Evolutionary conservation across 2,888 invertebrate species (phyloP).

Genomic region (Amiota communis): DNA sequence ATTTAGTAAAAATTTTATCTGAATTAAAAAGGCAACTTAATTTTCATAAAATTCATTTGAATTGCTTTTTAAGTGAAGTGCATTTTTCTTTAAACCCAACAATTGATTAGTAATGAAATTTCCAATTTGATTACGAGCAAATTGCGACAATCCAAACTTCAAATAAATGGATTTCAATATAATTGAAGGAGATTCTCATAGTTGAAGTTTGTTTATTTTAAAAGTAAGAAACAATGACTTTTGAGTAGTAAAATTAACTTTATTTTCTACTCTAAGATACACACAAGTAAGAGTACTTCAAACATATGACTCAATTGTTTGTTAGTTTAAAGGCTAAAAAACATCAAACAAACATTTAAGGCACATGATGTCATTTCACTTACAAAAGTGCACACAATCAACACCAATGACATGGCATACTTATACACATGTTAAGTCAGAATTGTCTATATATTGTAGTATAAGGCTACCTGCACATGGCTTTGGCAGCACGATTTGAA

Average conservation of each 20-base stretch:
- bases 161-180: too few relatives aligned
- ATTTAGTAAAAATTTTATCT: too few relatives aligned
- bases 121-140: constrained; percentile 8
- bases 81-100: too few relatives aligned
- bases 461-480: not conserved
- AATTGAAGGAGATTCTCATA: not conserved
- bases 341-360: not conserved
- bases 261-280: too few relatives aligned
- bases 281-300: not conserved
- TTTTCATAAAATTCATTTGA: too few relatives aligned
- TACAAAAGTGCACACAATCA: constrained; percentile 47
- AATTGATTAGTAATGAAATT: not conserved
- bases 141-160: too few relatives aligned
- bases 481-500: not conserved
- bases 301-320: constrained; percentile 9
- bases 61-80: too few relatives aligned
- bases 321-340: too few relatives aligned
- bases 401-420: constrained; percentile 15
- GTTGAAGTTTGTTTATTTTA: not conserved
- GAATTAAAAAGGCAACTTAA: too few relatives aligned
- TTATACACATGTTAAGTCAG: not conserved
- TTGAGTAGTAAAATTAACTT: too few relatives aligned
- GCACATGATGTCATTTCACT: not conserved
- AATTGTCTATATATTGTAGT: constrained; percentile 2
- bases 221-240: too few relatives aligned